Conservation (phyloP, 1,140 invertebrate genomes). For the Triops cancriformis region DNA sequence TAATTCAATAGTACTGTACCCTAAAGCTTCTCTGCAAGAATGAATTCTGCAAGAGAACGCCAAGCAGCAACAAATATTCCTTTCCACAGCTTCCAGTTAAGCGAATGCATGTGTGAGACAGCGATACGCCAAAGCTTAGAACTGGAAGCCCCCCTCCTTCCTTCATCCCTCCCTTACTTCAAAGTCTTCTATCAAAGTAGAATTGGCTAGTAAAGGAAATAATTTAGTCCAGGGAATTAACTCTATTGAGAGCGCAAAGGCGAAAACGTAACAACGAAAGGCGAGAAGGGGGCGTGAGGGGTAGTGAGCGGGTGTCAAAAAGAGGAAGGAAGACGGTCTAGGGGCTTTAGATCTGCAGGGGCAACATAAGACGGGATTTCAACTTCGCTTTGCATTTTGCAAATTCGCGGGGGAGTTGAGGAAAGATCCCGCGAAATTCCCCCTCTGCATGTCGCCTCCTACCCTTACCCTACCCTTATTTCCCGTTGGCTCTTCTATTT, state of each 20-base stretch:
- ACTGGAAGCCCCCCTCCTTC: too few species aligned
- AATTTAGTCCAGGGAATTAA: background rate
- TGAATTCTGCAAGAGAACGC: too few species aligned
- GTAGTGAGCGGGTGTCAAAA: background rate
- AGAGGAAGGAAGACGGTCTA: background rate
- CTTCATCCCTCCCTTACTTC: too few species aligned
- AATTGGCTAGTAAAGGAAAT: background rate
- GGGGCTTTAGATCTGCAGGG: background rate
- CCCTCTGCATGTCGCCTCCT: background rate
- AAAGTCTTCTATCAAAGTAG: background rate
- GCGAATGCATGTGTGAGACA: too few species aligned
- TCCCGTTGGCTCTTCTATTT: background rate
- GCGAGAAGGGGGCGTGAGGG: background rate
- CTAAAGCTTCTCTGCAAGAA: too few species aligned
- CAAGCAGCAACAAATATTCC: too few species aligned
- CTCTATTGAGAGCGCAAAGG: background rate
- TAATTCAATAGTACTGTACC: too few species aligned
- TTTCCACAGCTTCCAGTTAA: too few species aligned
- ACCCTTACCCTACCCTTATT: background rate
- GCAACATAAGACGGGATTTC: slow-evolving; percentile 5
- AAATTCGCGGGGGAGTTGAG: slow-evolving; percentile 4
- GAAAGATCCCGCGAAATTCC: background rate
- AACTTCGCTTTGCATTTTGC: slow-evolving; percentile 10
- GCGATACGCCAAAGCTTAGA: too few species aligned
- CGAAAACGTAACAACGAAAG: background rate